Evolutionary conservation across 2,797 vertebrate species (phyloP).

Genomic region (Apogon talboti): DNA sequence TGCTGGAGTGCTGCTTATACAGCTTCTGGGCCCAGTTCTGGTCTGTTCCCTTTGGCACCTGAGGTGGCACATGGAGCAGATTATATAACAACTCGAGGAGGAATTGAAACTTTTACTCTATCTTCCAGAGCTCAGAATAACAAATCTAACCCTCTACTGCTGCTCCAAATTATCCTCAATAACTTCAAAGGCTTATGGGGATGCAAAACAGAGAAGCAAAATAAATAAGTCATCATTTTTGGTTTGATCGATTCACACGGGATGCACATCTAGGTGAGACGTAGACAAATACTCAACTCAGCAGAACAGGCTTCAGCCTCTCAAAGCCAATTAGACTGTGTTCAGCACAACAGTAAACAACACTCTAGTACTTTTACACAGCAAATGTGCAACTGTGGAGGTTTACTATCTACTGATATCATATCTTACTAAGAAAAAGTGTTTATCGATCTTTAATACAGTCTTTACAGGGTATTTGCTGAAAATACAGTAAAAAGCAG

Average conservation of each 20-base stretch:
- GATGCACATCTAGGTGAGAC: conserved; percentile 15
- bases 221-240: neutral
- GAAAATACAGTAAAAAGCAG: no score
- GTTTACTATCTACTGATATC: no score
- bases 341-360: neutral
- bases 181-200: conserved; percentile 43
- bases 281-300: neutral
- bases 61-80: conserved; percentile 26
- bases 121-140: conserved; percentile 39
- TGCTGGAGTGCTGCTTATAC: conserved; percentile 84
- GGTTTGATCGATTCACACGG: conserved; percentile 4
- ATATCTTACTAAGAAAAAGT: no score
- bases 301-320: no score
- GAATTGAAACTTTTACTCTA: conserved; percentile 27
- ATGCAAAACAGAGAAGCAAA: conserved; percentile 3
- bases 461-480: no score
- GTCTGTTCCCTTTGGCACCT: conserved; percentile 96
- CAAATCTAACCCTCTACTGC: conserved; percentile 23
- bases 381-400: no score
- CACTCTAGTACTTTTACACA: no score
- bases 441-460: no score
- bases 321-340: no score
- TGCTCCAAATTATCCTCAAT: conserved; percentile 27
- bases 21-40: conserved; percentile 96
- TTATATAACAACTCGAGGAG: neutral